Conservation (phyloP, 2,888 invertebrate genomes). For the Bibio marci region DNA sequence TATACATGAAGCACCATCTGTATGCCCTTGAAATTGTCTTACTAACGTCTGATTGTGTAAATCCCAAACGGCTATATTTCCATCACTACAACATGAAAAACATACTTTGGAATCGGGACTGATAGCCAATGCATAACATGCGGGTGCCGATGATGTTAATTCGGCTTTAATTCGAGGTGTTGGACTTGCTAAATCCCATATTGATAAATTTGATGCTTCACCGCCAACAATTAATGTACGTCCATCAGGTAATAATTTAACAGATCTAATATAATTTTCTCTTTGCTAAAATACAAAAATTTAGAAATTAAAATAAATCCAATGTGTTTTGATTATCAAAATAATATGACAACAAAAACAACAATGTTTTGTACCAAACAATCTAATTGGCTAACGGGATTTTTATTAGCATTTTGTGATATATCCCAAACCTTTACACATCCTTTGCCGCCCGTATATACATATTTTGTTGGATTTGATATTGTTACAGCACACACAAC, state of each 20-base stretch:
- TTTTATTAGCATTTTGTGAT: constrained; percentile 56
- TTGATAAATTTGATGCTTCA: constrained; percentile 85
- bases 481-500: constrained; percentile 96
- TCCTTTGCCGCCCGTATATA: constrained; percentile 96
- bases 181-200: constrained; percentile 88
- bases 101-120: constrained; percentile 95
- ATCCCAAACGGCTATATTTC: constrained; percentile 95
- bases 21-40: constrained; percentile 88
- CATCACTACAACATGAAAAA: constrained; percentile 97
- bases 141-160: constrained; percentile 78
- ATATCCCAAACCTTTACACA: constrained; percentile 81
- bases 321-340: background rate
- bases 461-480: constrained; percentile 68
- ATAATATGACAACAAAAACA: too few relatives aligned
- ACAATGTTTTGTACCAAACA: too few relatives aligned
- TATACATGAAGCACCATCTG: constrained; percentile 95
- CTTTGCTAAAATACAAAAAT: constrained; percentile 46
- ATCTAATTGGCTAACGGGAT: constrained; percentile 70
- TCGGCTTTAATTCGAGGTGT: constrained; percentile 88
- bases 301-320: background rate
- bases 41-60: constrained; percentile 80
- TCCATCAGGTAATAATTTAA: constrained; percentile 86
- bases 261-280: constrained; percentile 91
- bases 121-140: constrained; percentile 94
- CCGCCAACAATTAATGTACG: constrained; percentile 91